Base-by-base conservation (phyloP, 2,113 vertebrate genomes). In the Gallinago media region DNA sequence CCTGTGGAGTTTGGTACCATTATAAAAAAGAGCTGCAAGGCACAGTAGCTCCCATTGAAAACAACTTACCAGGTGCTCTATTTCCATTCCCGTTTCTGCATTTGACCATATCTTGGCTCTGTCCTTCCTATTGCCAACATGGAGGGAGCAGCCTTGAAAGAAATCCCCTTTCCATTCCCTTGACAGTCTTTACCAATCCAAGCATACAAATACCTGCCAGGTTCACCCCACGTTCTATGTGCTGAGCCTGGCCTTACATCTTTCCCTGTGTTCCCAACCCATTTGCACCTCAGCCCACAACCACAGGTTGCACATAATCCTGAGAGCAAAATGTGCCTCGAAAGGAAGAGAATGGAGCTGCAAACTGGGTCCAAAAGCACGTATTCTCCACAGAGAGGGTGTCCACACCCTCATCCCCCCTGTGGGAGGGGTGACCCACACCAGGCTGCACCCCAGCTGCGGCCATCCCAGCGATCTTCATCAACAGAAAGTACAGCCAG, bases 351-450 rank as follows among this genome's bases (percentile, higher is more conserved):
- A 73, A 15, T 0, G 4, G 46, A 79, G 56, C 66, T 70, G 50
- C 29, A 29, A 36, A 36, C 36, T 62, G 40, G 44, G 18, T 46
- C 42, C 44, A 15, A n/a, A 84, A n/a, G n/a, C 49, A 15, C 0
- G 0, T 10, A 12, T 19, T 75, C 66, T 54, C 15, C 56, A 19
- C 0, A 1, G 29, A 74, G 36, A 61, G 2, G 10, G 34, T 86
- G 63, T 8, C 31, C 55, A 40, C 3, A 1, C 11, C n/a, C 29
- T 80, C 31, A 11, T 20, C 38, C 40, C 79, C 70, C 59, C 21
- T 29, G 18, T 3, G 0, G 65, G 21, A 63, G 19, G 11, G 27
- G 7, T 9, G 40, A 56, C 26, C 36, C 4, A 3, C 1, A 1
- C 15, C 47, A 58, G 67, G 23, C 32, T 77, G 40, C 26, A 14